Evolutionary conservation across 2,113 vertebrate genomes (phyloP).

Genomic region (Leptosomus discolor): DNA sequence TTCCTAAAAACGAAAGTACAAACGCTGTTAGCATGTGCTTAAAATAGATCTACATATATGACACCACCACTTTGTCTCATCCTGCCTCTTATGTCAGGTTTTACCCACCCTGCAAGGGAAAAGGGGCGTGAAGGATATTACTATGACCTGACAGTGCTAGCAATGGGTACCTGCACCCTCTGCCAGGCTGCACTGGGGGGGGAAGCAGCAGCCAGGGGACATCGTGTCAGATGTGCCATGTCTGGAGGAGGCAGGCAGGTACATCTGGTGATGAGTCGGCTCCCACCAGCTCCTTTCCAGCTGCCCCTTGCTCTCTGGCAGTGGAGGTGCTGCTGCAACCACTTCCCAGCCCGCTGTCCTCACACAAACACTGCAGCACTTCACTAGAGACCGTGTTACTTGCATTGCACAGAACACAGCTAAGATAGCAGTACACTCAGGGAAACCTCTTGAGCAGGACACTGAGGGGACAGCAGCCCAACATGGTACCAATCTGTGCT

Average conservation of each 20-base stretch:
- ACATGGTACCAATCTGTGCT: background rate
- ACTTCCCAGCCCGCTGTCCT: background rate
- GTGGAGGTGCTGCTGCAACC: background rate
- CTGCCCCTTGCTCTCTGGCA: background rate
- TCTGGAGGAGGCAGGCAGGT: background rate
- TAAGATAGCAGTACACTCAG: too few relatives aligned
- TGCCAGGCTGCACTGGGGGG: background rate
- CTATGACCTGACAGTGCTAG: background rate
- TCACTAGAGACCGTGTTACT: too few relatives aligned
- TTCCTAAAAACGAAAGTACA: background rate
- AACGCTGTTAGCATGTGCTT: background rate
- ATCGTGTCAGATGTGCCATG: rapidly evolving
- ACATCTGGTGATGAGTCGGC: rapidly evolving
- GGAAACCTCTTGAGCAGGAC: background rate
- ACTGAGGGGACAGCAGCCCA: background rate
- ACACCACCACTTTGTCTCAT: background rate
- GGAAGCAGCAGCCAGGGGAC: background rate
- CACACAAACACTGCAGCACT: background rate
- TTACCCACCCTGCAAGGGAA: background rate
- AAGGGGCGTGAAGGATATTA: background rate
- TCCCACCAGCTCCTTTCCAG: background rate
- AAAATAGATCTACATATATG: background rate
- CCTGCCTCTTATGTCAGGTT: background rate
- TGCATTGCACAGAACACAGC: too few relatives aligned
- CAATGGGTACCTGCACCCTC: background rate